Percentiles rank a stretch among this genome's conserved stretches.
These are phyloP conservation scores for Trachelus troglodyta DNA, from an alignment of 2,888 invertebrate genomes.

Conservation along the genomic window DNA sequence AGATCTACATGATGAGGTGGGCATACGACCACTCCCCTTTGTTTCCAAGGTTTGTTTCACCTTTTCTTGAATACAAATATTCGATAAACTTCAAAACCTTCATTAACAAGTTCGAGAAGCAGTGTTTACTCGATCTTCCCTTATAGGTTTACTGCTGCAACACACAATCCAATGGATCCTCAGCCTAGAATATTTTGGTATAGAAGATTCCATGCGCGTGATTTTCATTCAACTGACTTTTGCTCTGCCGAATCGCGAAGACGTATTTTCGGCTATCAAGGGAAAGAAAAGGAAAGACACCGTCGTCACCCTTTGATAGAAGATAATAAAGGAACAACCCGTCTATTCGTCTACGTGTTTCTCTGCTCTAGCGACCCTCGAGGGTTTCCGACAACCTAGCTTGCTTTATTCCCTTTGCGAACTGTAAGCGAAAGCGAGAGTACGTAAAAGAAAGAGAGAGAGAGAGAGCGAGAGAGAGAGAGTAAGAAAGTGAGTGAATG, in stretches of 20 bases:
- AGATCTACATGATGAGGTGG: not conserved
- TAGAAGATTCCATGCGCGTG: not conserved
- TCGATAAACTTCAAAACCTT: conserved; percentile 34
- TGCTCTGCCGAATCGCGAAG: not conserved
- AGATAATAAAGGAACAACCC: conserved; percentile 1
- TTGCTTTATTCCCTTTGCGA: not conserved
- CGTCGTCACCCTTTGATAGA: not conserved
- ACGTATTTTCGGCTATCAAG: not conserved
- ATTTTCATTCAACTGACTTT: not conserved
- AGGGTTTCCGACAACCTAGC: not conserved
- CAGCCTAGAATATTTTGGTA: not conserved
- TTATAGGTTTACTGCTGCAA: not conserved
- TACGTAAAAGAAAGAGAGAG: not conserved
- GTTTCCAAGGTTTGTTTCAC: not conserved
- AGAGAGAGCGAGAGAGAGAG: no score
- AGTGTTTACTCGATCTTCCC: conserved; percentile 19
- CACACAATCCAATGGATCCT: not conserved
- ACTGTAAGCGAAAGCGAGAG: not conserved
- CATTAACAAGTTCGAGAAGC: conserved; percentile 34
- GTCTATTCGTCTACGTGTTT: not conserved
- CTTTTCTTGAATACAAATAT: not conserved
- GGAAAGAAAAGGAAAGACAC: not conserved
- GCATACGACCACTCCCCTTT: not conserved
- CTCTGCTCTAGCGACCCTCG: not conserved
- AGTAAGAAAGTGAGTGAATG: not conserved